Evolutionary conservation across 2,113 vertebrate genomes (phyloP).

Genomic region (Psammodynastes pulverulentus): DNA sequence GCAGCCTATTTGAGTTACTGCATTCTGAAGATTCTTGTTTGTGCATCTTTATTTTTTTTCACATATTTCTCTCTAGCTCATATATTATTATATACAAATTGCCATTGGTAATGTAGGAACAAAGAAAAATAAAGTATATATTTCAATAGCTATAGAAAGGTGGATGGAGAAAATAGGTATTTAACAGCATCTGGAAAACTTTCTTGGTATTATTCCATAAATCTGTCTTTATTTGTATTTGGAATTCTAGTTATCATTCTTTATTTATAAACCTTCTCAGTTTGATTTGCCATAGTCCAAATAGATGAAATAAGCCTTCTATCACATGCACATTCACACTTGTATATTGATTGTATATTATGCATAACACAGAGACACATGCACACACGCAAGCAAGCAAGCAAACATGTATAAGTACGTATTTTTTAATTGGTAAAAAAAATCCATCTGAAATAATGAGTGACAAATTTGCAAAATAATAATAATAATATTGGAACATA

Average conservation of each 20-base stretch:
- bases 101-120: constrained; percentile 37
- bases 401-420: constrained; percentile 20
- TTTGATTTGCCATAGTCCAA: constrained; percentile 21
- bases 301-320: constrained; percentile 29
- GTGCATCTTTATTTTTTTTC: background rate
- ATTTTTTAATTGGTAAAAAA: constrained; percentile 27
- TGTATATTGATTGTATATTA: background rate
- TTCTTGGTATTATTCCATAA: constrained; percentile 27
- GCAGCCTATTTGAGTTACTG: background rate
- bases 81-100: constrained; percentile 36
- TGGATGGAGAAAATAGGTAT: constrained; percentile 1
- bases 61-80: background rate
- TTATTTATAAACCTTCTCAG: constrained; percentile 39
- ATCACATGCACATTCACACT: constrained; percentile 3
- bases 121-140: constrained; percentile 36
- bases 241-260: constrained; percentile 4
- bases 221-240: background rate
- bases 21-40: background rate
- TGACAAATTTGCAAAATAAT: constrained; percentile 56
- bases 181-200: constrained; percentile 28
- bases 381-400: background rate
- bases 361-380: background rate
- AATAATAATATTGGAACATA: constrained; percentile 65
- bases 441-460: constrained; percentile 62
- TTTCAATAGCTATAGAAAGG: background rate